Evolutionary conservation across 2,888 invertebrate genomes (phyloP).

Genomic region (Abscondita cerata): DNA sequence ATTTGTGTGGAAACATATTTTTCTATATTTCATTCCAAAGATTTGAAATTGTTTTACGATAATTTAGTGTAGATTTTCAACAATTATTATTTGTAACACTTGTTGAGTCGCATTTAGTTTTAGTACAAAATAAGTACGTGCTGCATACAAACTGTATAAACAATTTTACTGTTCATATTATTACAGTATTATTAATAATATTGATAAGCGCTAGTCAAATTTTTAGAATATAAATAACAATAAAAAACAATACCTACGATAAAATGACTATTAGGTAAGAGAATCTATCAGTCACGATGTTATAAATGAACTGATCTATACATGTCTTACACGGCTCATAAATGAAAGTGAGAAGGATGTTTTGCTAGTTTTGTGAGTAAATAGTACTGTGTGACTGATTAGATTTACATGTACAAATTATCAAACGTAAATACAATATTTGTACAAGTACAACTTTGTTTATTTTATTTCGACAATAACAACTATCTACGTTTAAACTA

Average conservation of each 20-base stretch:
- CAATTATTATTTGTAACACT: not conserved
- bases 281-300: not conserved
- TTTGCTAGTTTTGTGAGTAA: slow-evolving; percentile 1
- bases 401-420: slow-evolving; percentile 28
- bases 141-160: not conserved
- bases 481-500: no score
- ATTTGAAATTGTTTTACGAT: not conserved
- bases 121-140: not conserved
- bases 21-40: not conserved
- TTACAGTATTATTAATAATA: slow-evolving; percentile 4
- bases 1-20: not conserved
- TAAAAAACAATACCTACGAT: no score
- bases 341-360: slow-evolving; percentile 24
- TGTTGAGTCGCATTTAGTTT: slow-evolving; percentile 1
- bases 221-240: not conserved
- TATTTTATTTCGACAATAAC: no score
- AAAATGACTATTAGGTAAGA: not conserved
- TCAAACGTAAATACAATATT: slow-evolving; percentile 26
- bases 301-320: not conserved
- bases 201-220: slow-evolving; percentile 2
- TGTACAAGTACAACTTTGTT: slow-evolving; percentile 15
- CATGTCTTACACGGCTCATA: slow-evolving; percentile 15
- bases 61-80: not conserved
- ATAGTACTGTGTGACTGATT: slow-evolving; percentile 25
- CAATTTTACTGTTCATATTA: slow-evolving; percentile 6